These are phyloP conservation scores for Paracentrotus lividus DNA, from an alignment of 53 echinoderm and acorn worm genomes.

Conservation along the genomic window DNA sequence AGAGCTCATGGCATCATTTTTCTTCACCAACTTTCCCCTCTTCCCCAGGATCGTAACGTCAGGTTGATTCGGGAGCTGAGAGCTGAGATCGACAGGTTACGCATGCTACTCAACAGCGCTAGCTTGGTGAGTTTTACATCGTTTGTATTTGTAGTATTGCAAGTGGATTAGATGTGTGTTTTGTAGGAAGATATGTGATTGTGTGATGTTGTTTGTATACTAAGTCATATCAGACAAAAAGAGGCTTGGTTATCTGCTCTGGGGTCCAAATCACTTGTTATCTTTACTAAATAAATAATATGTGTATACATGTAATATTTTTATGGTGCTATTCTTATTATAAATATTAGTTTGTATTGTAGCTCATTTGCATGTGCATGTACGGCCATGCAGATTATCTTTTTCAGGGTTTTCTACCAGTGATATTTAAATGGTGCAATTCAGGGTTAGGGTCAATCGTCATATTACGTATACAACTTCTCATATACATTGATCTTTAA, in stretches of 20 bases:
- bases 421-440: too few species aligned
- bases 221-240: not conserved
- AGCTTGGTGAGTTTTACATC: constrained; percentile 88
- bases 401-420: too few species aligned
- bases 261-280: not conserved
- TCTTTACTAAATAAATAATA: not conserved
- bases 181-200: not conserved
- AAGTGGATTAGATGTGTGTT: not conserved
- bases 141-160: not conserved
- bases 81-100: constrained; percentile 74
- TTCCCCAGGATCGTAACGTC: constrained; percentile 79
- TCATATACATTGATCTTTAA: too few species aligned
- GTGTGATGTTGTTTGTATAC: not conserved
- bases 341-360: too few species aligned
- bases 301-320: too few species aligned
- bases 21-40: constrained; percentile 63
- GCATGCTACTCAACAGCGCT: constrained; percentile 83
- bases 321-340: too few species aligned
- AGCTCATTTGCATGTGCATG: too few species aligned
- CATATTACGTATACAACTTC: too few species aligned
- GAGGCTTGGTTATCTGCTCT: not conserved
- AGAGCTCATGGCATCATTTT: constrained; percentile 61
- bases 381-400: too few species aligned
- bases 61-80: constrained; percentile 79
- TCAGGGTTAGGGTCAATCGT: too few species aligned